Evolutionary conservation across 2,113 vertebrate genomes (phyloP), one percentile per base, ranked within the genome.

Genomic region (Ammodytes marinus): DNA sequence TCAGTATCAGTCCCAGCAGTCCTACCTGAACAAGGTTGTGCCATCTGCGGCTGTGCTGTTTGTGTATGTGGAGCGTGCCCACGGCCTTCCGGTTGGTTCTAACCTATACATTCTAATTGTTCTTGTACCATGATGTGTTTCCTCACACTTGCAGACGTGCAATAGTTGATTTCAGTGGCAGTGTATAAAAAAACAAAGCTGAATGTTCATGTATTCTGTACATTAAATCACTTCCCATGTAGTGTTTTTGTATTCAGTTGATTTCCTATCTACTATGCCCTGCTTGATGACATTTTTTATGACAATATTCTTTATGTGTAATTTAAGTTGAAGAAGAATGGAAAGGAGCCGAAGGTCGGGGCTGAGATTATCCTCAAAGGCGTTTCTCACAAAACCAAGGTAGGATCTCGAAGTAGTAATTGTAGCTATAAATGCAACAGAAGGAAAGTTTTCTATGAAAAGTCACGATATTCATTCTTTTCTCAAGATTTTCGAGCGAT

Each of bases 51-150:
- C 95, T 3, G 84, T 97, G 59, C 91, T 99, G 14, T 97, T 96
- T 4, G 92, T 97, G 68, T 97, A 96, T 37, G 68, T 97, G 84
- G 97, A 99, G 84, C 93, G 96, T 13, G 97, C 96, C 0, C 93
- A 95, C 6, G 95, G 92, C 45, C 93, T 98, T 73, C 94, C 95
- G 82, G 97, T 99, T 90, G 96, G 96, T 70, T 37, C 9, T 68
- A 19, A 55, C 43, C n/a, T 19, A 67, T 64, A 19, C 58, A 63
- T 63, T 60, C 12, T 40, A 13, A 68, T 57, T 81, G 35, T 75
- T 82, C 43, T 79, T 84, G 27, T 69, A 60, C 11, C 59, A n/a
- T 40, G 12, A 54, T 69, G 65, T 15, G 45, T 70, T 77, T 52
- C 13, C 39, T 39, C 3, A 3, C 9, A 1, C 7, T 6, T 50